Conservation (phyloP, 1,140 invertebrate genomes). For the Zaprionus kolodkinae region DNA sequence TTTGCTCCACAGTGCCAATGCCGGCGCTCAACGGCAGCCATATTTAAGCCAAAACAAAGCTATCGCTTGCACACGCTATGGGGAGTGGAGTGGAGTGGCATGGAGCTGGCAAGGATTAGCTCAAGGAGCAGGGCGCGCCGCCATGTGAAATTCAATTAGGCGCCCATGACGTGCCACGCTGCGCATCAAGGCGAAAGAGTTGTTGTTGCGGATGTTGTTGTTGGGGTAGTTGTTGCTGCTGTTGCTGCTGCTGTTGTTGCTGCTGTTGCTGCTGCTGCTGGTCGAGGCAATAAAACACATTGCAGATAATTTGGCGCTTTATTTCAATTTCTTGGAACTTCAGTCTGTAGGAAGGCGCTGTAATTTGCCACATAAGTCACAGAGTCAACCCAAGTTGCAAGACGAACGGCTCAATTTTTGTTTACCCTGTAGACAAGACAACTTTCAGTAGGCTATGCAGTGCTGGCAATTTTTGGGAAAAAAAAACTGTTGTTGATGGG, state of each 20-base stretch:
- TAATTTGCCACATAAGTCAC: conserved; percentile 83
- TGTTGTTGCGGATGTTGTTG: conserved; percentile 31
- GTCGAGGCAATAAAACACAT: conserved; percentile 73
- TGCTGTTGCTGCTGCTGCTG: conserved; percentile 13
- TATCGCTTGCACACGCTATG: conserved; percentile 71
- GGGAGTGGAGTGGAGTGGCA: neutral
- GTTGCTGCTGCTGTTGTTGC: conserved; percentile 1
- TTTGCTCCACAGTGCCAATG: neutral
- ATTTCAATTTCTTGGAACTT: conserved; percentile 74
- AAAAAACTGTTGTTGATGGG: too few species aligned
- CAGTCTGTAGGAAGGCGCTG: conserved; percentile 55
- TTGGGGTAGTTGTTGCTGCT: conserved; percentile 12
- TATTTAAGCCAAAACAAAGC: conserved; percentile 78
- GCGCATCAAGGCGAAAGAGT: conserved; percentile 44
- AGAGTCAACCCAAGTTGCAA: conserved; percentile 64
- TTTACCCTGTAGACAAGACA: neutral
- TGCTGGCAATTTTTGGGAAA: too few species aligned
- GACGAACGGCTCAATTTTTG: conserved; percentile 69
- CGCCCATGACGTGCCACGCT: conserved; percentile 72
- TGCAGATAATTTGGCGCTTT: conserved; percentile 76
- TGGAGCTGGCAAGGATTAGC: conserved; percentile 63
- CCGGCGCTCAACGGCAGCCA: conserved; percentile 22
- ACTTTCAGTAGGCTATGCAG: too few species aligned
- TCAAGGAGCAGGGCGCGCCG: conserved; percentile 47
- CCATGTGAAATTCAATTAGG: conserved; percentile 76